A percentile compares a stretch with the other conserved stretches of the same genome.
These are phyloP conservation scores for Lichenostomus cassidix DNA, from an alignment of 2,113 vertebrate genomes.

Conservation along the genomic window DNA sequence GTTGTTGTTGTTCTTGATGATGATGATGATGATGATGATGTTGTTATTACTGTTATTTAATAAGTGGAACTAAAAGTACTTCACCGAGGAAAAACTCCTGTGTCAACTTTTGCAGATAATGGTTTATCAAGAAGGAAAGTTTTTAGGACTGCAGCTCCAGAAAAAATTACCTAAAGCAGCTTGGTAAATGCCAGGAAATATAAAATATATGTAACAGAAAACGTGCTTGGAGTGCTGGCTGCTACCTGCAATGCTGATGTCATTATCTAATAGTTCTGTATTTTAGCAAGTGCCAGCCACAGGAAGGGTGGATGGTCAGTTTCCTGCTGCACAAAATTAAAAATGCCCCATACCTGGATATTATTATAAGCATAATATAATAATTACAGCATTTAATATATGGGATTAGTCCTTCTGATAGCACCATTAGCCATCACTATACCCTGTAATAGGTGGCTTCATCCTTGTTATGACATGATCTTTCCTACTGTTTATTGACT, in stretches of 20 bases:
- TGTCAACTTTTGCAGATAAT: not conserved
- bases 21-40: not conserved
- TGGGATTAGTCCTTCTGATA: conserved; percentile 78
- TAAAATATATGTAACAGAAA: conserved; percentile 6
- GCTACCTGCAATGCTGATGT: not conserved
- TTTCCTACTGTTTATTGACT: conserved; percentile 85
- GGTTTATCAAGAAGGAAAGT: not conserved
- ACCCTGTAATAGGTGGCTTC: conserved; percentile 77
- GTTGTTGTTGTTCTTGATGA: too few relatives aligned
- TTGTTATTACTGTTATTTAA: not conserved
- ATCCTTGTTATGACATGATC: conserved; percentile 85
- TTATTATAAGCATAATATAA: conserved; percentile 75
- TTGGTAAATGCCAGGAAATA: conserved; percentile 19
- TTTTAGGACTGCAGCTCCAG: not conserved
- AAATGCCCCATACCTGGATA: conserved; percentile 63
- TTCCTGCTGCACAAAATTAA: conserved; percentile 51
- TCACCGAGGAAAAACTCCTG: not conserved
- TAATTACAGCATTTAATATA: conserved; percentile 76
- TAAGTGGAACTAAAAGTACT: not conserved
- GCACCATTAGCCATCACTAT: conserved; percentile 77
- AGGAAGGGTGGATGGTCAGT: not conserved
- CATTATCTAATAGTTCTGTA: conserved; percentile 53
- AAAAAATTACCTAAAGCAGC: conserved; percentile 23
- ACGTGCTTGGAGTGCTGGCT: not conserved
- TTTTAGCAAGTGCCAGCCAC: not conserved